Evolutionary conservation across 2,888 invertebrate genomes (phyloP).

Genomic region (Apocheima hispidaria): DNA sequence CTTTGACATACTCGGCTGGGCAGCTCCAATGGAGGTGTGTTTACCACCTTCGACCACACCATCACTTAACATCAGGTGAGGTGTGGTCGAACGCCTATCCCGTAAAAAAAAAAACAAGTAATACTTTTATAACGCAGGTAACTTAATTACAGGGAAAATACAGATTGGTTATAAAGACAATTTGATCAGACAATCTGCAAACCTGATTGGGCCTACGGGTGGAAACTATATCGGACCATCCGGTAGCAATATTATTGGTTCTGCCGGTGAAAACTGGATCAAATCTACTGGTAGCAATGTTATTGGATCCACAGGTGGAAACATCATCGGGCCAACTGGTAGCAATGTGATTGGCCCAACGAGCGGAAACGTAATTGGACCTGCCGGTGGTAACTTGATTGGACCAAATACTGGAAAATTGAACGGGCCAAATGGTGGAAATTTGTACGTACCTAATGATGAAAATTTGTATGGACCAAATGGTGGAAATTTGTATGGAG

Average conservation of each 20-base stretch:
- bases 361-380: neutral
- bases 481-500: neutral
- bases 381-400: neutral
- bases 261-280: neutral
- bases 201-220: neutral
- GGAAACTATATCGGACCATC: neutral
- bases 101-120: too few species aligned
- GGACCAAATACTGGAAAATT: conserved; percentile 1
- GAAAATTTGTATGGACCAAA: neutral
- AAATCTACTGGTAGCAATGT: neutral
- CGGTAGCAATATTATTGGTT: too few species aligned
- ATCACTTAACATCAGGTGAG: too few species aligned
- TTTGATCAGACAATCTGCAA: neutral
- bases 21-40: too few species aligned
- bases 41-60: too few species aligned
- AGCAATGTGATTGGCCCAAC: neutral
- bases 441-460: neutral
- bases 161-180: neutral
- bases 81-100: too few species aligned
- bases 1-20: too few species aligned
- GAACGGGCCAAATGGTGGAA: neutral
- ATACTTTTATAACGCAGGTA: neutral
- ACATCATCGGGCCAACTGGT: neutral
- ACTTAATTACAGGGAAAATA: neutral
- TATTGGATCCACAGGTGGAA: neutral